These are phyloP conservation scores for Drosophila albomicans DNA, from an alignment of 1,140 invertebrate genomes.

Conservation along the genomic window DNA sequence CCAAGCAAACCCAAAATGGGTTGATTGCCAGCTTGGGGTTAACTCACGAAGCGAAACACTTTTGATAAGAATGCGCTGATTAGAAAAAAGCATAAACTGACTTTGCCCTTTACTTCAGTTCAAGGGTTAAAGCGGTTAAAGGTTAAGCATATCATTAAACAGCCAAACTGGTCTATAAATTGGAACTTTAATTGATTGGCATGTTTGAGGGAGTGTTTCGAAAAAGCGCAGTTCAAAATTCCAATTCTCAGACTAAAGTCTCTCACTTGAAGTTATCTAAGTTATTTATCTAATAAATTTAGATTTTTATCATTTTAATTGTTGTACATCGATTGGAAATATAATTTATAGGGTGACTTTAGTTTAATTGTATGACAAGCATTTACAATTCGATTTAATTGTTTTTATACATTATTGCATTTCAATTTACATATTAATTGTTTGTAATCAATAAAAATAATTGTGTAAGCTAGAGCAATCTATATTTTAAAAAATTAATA, in stretches of 20 bases:
- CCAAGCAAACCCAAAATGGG: constrained; percentile 26
- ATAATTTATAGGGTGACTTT: not conserved
- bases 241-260: too few species aligned
- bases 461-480: too few species aligned
- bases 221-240: not conserved
- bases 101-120: not conserved
- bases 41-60: not conserved
- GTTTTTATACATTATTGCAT: too few species aligned
- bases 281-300: not conserved
- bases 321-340: not conserved
- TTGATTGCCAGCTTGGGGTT: constrained; percentile 37
- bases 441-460: too few species aligned
- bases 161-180: not conserved
- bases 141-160: constrained; percentile 16
- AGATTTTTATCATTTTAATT: not conserved
- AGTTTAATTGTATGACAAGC: not conserved
- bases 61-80: constrained; percentile 43
- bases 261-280: too few species aligned
- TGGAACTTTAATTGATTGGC: not conserved
- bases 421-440: too few species aligned
- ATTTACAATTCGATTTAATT: not conserved
- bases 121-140: constrained; percentile 5
- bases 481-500: too few species aligned
- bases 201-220: not conserved
- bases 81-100: constrained; percentile 34